A percentile compares a stretch with the other conserved stretches of the same genome.
These are phyloP conservation scores for Hephaestus fuliginosus DNA, from an alignment of 2,797 vertebrate species.

Conservation along the genomic window DNA sequence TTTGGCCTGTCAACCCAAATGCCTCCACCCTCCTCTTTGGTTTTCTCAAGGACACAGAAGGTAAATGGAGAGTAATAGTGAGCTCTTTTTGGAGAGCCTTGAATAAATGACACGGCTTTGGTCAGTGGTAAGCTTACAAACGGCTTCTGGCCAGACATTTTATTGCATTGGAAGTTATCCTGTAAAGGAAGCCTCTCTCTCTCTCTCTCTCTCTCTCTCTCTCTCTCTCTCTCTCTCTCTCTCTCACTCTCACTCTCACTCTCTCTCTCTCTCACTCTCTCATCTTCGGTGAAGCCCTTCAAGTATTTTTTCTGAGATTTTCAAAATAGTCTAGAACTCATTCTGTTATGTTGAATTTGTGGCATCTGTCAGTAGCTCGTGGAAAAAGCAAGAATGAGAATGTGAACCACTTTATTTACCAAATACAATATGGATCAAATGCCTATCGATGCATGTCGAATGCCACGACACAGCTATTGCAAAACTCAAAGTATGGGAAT, in stretches of 20 bases:
- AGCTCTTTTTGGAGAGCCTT: conserved; percentile 46
- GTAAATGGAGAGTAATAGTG: conserved; percentile 39
- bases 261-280: not conserved
- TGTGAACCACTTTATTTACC: conserved; percentile 2
- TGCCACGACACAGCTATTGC: not conserved
- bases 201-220: not conserved
- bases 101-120: conserved; percentile 52
- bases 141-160: conserved; percentile 49
- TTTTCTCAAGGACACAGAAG: conserved; percentile 54
- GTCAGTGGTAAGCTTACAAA: conserved; percentile 43
- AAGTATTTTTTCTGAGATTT: not conserved
- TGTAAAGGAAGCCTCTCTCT: conserved; percentile 37
- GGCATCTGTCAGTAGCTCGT: not conserved
- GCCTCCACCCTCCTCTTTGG: conserved; percentile 23
- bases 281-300: not conserved
- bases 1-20: conserved; percentile 39
- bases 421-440: not conserved
- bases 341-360: not conserved
- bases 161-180: conserved; percentile 47
- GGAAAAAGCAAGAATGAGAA: conserved; percentile 7
- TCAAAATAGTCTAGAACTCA: not conserved
- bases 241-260: not conserved
- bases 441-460: not conserved
- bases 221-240: not conserved
- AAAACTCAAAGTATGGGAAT: not conserved